phyloP scores from a whole-genome alignment of 2,113 vertebrate genomes.

The Corythoichthys intestinalis region DNA sequence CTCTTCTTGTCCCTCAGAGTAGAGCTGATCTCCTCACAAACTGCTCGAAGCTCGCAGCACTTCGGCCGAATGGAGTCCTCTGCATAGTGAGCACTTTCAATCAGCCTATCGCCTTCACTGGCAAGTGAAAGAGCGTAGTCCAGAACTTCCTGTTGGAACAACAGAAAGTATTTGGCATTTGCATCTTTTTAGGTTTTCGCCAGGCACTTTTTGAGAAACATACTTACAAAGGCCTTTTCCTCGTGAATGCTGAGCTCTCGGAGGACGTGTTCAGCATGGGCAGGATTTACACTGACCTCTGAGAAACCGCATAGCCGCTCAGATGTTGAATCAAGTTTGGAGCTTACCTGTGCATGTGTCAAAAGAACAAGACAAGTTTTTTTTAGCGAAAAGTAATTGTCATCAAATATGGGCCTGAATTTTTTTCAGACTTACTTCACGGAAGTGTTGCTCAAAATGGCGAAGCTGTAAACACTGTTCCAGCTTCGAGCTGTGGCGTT shows the following conservation, averaged over 20 bases:
- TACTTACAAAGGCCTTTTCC: constrained; percentile 82
- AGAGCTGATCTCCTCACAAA: constrained; percentile 72
- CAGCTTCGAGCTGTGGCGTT: constrained; percentile 87
- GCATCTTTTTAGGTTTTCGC: background rate
- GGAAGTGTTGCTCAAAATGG: constrained; percentile 88
- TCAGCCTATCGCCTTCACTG: constrained; percentile 77
- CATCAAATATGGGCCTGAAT: background rate
- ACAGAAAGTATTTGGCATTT: background rate
- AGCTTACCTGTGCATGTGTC: constrained; percentile 76
- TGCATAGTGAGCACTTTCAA: constrained; percentile 85
- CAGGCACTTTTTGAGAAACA: background rate
- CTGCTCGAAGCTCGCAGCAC: constrained; percentile 82
- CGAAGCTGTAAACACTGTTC: constrained; percentile 89
- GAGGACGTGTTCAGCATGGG: constrained; percentile 86
- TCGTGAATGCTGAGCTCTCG: constrained; percentile 82
- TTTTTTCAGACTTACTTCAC: constrained; percentile 78
- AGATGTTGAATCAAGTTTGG: constrained; percentile 72
- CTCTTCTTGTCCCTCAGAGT: constrained; percentile 70
- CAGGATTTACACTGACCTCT: constrained; percentile 84
- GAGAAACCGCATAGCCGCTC: constrained; percentile 80
- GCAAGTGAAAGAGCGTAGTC: constrained; percentile 76
- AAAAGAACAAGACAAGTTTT: background rate
- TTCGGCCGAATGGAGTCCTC: constrained; percentile 93
- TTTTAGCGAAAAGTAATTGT: background rate
- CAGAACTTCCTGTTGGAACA: constrained; percentile 73